A percentile compares a stretch with the other conserved stretches of the same genome.
Conservation (phyloP, 2,113 vertebrate genomes). For the Calonectris borealis region DNA sequence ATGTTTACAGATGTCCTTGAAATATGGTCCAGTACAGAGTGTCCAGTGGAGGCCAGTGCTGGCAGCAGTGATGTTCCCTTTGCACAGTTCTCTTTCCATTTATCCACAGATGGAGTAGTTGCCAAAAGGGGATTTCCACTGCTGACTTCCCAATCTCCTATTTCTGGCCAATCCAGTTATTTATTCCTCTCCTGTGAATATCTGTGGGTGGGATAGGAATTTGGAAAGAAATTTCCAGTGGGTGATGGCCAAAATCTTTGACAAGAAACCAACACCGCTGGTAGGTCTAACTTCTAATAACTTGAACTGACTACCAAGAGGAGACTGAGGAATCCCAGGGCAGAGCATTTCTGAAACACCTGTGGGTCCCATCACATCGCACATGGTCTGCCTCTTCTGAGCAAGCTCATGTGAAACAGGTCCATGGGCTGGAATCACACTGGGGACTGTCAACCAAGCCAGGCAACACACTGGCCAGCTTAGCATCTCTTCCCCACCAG, state of each 20-base stretch:
- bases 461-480: not conserved
- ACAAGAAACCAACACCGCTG: not conserved
- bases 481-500: not conserved
- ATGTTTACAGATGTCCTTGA: not conserved
- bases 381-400: not conserved
- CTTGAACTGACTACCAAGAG: not conserved
- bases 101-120: not conserved
- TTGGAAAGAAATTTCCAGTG: constrained; percentile 10
- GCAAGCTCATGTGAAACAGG: not conserved
- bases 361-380: not conserved
- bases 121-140: constrained; percentile 54
- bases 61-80: not conserved
- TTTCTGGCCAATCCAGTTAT: not conserved
- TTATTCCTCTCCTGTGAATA: constrained; percentile 20
- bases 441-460: not conserved
- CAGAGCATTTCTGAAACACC: not conserved
- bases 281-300: not conserved
- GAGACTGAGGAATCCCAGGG: not conserved
- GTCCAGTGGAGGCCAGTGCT: not conserved
- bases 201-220: constrained; percentile 11
- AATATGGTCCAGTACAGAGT: not conserved
- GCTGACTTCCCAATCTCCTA: not conserved
- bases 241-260: not conserved
- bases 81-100: not conserved
- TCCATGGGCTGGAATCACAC: not conserved